These are phyloP conservation scores for Macrobrachium nipponense DNA, from an alignment of 1,140 invertebrate genomes.

Conservation along the genomic window DNA sequence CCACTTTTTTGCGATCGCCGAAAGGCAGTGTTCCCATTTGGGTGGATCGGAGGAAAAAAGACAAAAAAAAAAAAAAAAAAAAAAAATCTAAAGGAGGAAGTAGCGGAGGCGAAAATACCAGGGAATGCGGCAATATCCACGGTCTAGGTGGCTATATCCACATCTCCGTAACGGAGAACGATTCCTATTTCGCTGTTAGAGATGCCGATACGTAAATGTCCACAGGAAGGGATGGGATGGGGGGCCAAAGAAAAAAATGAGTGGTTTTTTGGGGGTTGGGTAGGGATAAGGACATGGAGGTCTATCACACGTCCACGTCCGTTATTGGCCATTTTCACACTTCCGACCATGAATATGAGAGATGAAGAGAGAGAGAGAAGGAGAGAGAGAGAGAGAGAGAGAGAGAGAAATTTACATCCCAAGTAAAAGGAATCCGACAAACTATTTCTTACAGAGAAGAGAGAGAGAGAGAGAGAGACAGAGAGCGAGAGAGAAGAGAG, in stretches of 20 bases:
- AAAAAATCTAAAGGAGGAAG: no score
- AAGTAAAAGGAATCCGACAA: background rate
- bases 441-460: background rate
- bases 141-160: no score
- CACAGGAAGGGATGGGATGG: background rate
- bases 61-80: no score
- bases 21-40: no score
- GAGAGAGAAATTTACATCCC: background rate
- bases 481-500: background rate
- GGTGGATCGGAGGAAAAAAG: no score
- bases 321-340: background rate
- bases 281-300: background rate
- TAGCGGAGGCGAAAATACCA: no score
- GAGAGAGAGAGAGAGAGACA: constrained; percentile 16
- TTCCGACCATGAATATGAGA: no score
- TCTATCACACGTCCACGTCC: background rate
- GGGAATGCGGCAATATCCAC: no score
- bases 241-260: no score
- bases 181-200: no score
- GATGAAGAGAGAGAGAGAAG: background rate
- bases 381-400: background rate
- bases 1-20: no score
- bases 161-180: no score
- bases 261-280: background rate
- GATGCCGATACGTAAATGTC: background rate